Evolutionary conservation across 2,888 invertebrate genomes (phyloP).

Genomic region (Tinea semifulvella): DNA sequence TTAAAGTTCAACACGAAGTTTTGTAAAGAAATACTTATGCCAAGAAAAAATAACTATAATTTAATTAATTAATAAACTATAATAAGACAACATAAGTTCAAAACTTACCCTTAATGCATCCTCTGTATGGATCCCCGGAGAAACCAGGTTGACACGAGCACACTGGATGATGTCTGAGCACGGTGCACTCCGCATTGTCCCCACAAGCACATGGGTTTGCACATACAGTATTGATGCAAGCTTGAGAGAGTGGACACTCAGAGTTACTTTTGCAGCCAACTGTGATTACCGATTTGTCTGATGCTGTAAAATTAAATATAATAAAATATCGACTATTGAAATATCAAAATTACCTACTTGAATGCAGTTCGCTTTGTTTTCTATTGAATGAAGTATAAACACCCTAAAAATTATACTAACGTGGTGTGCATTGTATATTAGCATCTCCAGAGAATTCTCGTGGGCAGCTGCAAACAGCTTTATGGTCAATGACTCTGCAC

Average conservation of each 20-base stretch:
- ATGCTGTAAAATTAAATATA: conserved; percentile 45
- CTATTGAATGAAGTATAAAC: neutral
- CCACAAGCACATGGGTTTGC: conserved; percentile 89
- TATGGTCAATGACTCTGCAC: conserved; percentile 81
- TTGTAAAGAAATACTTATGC: too few relatives aligned
- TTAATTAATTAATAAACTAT: too few relatives aligned
- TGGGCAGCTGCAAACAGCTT: conserved; percentile 83
- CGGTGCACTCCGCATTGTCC: conserved; percentile 81
- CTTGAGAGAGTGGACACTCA: conserved; percentile 83
- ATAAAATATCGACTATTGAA: conserved; percentile 9
- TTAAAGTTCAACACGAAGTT: neutral
- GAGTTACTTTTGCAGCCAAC: conserved; percentile 79
- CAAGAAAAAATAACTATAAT: too few relatives aligned
- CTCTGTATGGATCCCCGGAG: conserved; percentile 85
- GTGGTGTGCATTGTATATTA: conserved; percentile 76
- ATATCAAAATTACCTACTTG: too few relatives aligned
- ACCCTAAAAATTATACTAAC: conserved; percentile 66
- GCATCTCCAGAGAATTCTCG: conserved; percentile 79
- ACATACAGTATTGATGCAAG: conserved; percentile 83
- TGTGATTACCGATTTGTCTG: conserved; percentile 61
- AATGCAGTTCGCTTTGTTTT: too few relatives aligned
- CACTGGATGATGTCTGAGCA: conserved; percentile 84
- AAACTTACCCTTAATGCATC: conserved; percentile 75
- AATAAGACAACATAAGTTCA: neutral
- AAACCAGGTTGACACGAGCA: conserved; percentile 85